Base-by-base conservation (phyloP, 2,888 invertebrate species). In the Allolobophora icterica region DNA sequence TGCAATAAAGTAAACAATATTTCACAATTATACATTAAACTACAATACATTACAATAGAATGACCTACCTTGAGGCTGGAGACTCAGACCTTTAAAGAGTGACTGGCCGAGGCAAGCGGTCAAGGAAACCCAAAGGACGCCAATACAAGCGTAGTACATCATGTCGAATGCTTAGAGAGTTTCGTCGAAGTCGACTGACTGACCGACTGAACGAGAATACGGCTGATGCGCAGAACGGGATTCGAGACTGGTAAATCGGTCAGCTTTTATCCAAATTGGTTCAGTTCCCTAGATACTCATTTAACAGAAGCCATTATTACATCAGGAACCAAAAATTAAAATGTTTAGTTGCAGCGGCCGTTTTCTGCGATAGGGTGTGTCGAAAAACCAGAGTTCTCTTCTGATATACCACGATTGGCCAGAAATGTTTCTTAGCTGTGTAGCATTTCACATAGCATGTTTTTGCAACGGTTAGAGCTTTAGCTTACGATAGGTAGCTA, bases 101-200 rank as follows among this genome's bases (percentile, higher is more conserved):
- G 71, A 71, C 71, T n/a, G 71, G n/a, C 71, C 71, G 11, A 71
- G n/a, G 71, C 71, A 71, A 71, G n/a, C n/a, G 71, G 71, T 71
- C 71, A 71, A 17, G 8, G 71, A 71, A n/a, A 71, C n/a, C 71
- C 71, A 71, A 17, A 71, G n/a, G 17, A 71, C n/a, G n/a, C 30
- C 8, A 71, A 71, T n/a, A n/a, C 71, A 71, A 71, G 71, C 71
- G 17, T n/a, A 71, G 71, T n/a, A 8, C 6, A 71, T 13, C 71
- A 71, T 71, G 30, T 71, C 71, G 71, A 71, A 71, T 30, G 71
- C n/a, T 52, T 24, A 5, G 71, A 71, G 71, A n/a, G 30, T n/a
- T n/a, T 30, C 71, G 3, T 71, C 71, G 71, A 71, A 71, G 71
- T 71, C 71, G n/a, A 19, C 24, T 24, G 52, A 52, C 71, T 13